Evolutionary conservation across 37 sponge, comb jelly and placozoan genomes (phyloP).

Genomic region (Crambe crambe): DNA sequence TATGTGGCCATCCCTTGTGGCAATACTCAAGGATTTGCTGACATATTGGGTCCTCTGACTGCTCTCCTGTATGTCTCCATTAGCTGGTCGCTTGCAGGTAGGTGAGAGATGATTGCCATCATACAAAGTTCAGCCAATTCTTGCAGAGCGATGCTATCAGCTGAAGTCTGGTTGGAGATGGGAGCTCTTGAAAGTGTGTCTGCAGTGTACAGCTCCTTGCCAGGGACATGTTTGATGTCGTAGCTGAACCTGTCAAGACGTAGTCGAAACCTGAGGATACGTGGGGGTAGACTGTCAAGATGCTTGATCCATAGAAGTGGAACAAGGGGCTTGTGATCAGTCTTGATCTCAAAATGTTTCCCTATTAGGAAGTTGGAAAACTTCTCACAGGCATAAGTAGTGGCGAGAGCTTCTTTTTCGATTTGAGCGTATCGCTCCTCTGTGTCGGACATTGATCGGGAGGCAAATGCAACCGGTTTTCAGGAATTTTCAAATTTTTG

Average conservation of each 20-base stretch:
- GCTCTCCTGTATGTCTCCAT: slow-evolving; percentile 21
- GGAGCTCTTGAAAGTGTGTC: slow-evolving; percentile 34
- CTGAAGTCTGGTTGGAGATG: not conserved
- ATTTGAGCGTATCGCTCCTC: too few species aligned
- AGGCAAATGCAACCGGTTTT: too few species aligned
- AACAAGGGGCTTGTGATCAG: too few species aligned
- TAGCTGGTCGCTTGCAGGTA: not conserved
- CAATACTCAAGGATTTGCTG: slow-evolving; percentile 5
- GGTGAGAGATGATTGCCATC: not conserved
- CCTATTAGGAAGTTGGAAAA: too few species aligned
- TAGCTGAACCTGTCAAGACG: too few species aligned
- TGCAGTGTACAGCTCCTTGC: slow-evolving; percentile 38
- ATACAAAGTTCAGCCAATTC: not conserved
- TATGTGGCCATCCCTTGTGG: too few species aligned
- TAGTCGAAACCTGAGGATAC: slow-evolving; percentile 24
- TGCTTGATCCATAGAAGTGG: slow-evolving; percentile 31
- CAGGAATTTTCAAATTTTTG: slow-evolving; percentile 16
- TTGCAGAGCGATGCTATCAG: not conserved
- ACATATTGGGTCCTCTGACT: slow-evolving; percentile 28
- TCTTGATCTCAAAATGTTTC: too few species aligned
- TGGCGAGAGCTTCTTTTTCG: too few species aligned
- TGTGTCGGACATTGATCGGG: slow-evolving; percentile 40
- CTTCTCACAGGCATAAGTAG: too few species aligned
- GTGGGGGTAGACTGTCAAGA: slow-evolving; percentile 25
- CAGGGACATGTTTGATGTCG: slow-evolving; percentile 31